Evolutionary conservation across 1,140 invertebrate genomes (phyloP), one percentile per base, ranked within the genome.

Genomic region (Meteorus sp.): DNA sequence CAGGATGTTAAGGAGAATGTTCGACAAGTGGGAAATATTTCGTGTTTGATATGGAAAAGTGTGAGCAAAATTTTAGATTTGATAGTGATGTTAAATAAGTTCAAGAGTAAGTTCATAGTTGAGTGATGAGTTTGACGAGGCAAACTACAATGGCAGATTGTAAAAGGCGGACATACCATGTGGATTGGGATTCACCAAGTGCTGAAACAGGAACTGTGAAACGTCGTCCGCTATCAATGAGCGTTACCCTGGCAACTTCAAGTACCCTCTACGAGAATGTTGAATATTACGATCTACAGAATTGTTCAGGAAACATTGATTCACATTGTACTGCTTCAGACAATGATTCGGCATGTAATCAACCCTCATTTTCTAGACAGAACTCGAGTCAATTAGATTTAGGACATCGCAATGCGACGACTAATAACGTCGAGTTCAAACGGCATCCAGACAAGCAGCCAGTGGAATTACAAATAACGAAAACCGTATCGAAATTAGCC

Each of bases 151-250:
- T 7, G 33, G 61, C 63, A 51, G 47, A 43, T 43, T 51, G 67
- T 7, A 74, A 70, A 27, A 66, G 72, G 48, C 66, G 64, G 41
- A 74, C 70, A 0, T 74, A 72, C 15, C 79, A 77, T 63, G 74
- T 86, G 57, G 86, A 88, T 57, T 88, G 86, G 86, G 86, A 88
- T 67, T 86, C 85, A 5, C 85, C 85, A n/a, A 86, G 85, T n/a
- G 71, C 82, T 1, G 82, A 83, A 61, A 88, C 86, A 2, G 86
- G 85, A 5, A 88, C 86, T 0, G 85, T 88, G 0, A 86, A 85
- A 65, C 76, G 84, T 59, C 75, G 85, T 57, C 81, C 84, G 33
- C 77, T 77, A 11, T 86, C 85, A 0, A 47, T 75, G 22, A 68
- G 25, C 22, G 51, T 57, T 4, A 27, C 54, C 23, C 58, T 67